phyloP scores from a whole-genome alignment of 2,888 invertebrate genomes.

The Polymixis lichenea region DNA sequence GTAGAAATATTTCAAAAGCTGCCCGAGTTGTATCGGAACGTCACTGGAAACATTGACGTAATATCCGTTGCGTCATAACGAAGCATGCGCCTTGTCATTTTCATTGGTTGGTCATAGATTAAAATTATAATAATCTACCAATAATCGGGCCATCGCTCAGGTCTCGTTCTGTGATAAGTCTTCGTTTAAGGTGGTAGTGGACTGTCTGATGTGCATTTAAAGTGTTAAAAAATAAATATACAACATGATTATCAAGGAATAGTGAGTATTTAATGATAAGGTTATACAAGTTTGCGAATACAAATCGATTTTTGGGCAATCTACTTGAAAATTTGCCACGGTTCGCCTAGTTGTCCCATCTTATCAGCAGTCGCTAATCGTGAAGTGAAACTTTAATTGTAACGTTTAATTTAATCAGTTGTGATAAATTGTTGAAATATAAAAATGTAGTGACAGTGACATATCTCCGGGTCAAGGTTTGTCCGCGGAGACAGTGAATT shows the following conservation, averaged over 20 bases:
- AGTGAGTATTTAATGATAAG: conserved; percentile 90
- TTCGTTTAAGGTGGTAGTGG: conserved; percentile 86
- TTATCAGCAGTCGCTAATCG: conserved; percentile 72
- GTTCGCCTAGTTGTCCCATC: conserved; percentile 68
- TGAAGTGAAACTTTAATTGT: conserved; percentile 52
- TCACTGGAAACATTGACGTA: conserved; percentile 86
- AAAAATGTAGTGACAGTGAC: conserved; percentile 79
- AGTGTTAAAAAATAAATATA: conserved; percentile 84
- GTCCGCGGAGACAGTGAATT: conserved; percentile 61
- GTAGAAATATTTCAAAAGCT: background rate
- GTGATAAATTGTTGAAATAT: conserved; percentile 58
- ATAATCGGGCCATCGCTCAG: conserved; percentile 87
- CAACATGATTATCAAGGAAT: conserved; percentile 94
- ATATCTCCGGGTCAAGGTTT: conserved; percentile 82
- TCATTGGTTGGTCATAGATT: conserved; percentile 88
- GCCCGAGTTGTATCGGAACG: conserved; percentile 59
- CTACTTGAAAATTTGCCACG: conserved; percentile 73
- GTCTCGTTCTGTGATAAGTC: conserved; percentile 89
- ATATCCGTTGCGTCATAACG: conserved; percentile 91
- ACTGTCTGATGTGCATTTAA: conserved; percentile 89
- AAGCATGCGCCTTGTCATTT: conserved; percentile 92
- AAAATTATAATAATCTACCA: conserved; percentile 86
- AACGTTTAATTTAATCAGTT: conserved; percentile 52
- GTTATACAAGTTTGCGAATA: conserved; percentile 84
- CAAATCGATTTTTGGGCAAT: conserved; percentile 86